Conservation (phyloP, 2,113 vertebrate species). For the Geothlypis trichas region DNA sequence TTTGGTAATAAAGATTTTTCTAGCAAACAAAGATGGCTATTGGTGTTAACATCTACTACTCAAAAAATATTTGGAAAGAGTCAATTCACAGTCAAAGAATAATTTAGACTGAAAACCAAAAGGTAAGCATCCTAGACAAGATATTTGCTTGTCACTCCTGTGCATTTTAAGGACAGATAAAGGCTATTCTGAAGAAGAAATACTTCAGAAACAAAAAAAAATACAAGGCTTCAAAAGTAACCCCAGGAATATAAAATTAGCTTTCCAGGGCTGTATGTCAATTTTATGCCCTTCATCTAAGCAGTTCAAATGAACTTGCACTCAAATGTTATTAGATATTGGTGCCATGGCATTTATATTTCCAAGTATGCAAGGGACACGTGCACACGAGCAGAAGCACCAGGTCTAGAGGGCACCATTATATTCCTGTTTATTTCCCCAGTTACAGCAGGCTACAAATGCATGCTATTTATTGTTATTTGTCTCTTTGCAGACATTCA, state of each 20-base stretch:
- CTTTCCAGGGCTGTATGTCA: background rate
- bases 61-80: background rate
- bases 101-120: background rate
- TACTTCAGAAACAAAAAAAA: background rate
- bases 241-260: background rate
- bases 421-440: slow-evolving; percentile 38
- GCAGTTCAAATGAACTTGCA: slow-evolving; percentile 23
- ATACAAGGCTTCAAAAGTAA: background rate
- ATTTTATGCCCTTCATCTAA: background rate
- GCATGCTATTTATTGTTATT: slow-evolving; percentile 29
- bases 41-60: background rate
- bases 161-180: background rate
- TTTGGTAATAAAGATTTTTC: background rate
- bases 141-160: background rate
- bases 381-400: background rate
- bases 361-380: background rate
- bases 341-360: slow-evolving; percentile 40
- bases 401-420: slow-evolving; percentile 42
- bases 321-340: slow-evolving; percentile 33
- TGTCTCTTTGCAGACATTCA: background rate
- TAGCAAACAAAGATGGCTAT: background rate
- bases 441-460: slow-evolving; percentile 14
- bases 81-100: background rate
- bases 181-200: background rate
- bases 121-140: background rate